Base-by-base conservation (phyloP, 2,888 invertebrate genomes). In the Eucera pruinosa region DNA sequence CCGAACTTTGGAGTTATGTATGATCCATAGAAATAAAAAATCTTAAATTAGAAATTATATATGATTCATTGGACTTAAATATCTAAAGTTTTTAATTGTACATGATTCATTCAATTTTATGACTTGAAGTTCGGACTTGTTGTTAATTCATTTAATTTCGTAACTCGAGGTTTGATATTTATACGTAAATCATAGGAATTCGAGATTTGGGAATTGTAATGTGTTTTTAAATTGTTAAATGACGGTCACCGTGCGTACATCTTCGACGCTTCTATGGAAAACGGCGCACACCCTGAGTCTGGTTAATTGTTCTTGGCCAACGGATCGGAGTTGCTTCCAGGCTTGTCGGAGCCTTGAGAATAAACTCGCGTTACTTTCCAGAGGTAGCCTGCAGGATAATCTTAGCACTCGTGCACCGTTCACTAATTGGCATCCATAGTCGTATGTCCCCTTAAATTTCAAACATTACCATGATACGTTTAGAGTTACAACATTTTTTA, bases 401-500 rank as follows among this genome's bases (percentile, higher is more conserved):
- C 97, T 93, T 74, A 97, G 90, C 15, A 96, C 95, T 62, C 96
- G 93, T 1, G 96, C 95, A 3, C 96, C 96, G 86, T 95, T 95
- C 58, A 96, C 93, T 77, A 97, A 93, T 92, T 97, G 96, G 87
- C 95, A 95, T 18, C 97, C 97, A 88, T 97, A 97, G 83, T 96
- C 96, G 91, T 95, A 96, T 20, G 96, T 96, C 61, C 96, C 95
- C 96, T 97, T 92, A 13, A 91, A 79, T 58, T 43, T 61, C 0
- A 0, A 58, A 36, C 3, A 2, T 9, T 0, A 41, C 36, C 7
- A 11, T 55, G 2, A 30, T 1, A 58, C n/a, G n/a, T n/a, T n/a
- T n/a, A n/a, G n/a, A n/a, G n/a, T n/a, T n/a, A n/a, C n/a, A n/a
- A n/a, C n/a, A n/a, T n/a, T n/a, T n/a, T n/a, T n/a, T n/a, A n/a